A percentile compares a stretch with the other conserved stretches of the same genome.
These are phyloP conservation scores for Magallana nippona DNA, from an alignment of 2,888 invertebrate genomes.

Conservation along the genomic window DNA sequence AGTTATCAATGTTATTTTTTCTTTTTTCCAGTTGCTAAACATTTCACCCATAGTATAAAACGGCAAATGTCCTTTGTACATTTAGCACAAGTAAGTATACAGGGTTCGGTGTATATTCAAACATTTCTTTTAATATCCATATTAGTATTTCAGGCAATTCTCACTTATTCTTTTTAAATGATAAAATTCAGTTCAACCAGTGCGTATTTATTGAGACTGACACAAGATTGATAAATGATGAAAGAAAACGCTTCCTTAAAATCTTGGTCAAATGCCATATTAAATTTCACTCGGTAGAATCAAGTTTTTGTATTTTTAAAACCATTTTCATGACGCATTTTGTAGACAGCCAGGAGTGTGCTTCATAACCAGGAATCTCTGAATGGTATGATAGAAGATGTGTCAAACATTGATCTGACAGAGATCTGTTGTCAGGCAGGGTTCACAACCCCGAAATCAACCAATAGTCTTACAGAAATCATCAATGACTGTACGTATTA, in stretches of 20 bases:
- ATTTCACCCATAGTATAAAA: conserved; percentile 75
- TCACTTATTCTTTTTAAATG: too few relatives aligned
- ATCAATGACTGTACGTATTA: conserved; percentile 5
- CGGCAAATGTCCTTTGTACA: conserved; percentile 78
- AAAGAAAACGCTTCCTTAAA: too few relatives aligned
- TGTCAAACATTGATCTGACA: conserved; percentile 63
- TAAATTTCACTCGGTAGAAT: too few relatives aligned
- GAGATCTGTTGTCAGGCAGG: conserved; percentile 67
- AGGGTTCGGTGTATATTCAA: not conserved
- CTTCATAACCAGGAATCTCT: conserved; percentile 66
- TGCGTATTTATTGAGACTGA: too few relatives aligned
- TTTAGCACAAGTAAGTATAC: conserved; percentile 77
- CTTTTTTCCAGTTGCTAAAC: conserved; percentile 68
- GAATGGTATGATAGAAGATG: conserved; percentile 65
- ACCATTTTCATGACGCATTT: not conserved
- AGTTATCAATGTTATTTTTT: too few relatives aligned
- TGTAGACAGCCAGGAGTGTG: conserved; percentile 67
- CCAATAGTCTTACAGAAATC: conserved; percentile 17
- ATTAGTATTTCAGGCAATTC: too few relatives aligned
- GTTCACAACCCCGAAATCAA: conserved; percentile 58
- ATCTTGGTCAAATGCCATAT: too few relatives aligned
- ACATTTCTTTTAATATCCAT: too few relatives aligned
- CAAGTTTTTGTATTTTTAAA: too few relatives aligned
- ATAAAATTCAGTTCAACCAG: too few relatives aligned
- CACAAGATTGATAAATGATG: too few relatives aligned